phyloP scores from a whole-genome alignment of 2,888 invertebrate species.

The Agrilus mali region DNA sequence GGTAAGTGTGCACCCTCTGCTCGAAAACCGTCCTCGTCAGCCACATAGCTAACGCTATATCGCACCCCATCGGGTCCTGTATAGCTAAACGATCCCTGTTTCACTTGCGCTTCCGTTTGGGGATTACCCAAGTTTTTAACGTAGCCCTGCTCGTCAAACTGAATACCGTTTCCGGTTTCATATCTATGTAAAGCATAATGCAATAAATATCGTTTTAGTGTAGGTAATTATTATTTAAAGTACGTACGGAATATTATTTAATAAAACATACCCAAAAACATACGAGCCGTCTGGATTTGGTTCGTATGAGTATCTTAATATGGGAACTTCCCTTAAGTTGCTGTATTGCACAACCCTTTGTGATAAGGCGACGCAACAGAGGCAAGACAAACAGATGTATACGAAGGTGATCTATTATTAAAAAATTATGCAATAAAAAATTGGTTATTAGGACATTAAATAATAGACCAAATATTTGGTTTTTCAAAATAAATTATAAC shows the following conservation, averaged over 20 bases:
- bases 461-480: no score
- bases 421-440: no score
- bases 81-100: slow-evolving; percentile 44
- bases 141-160: slow-evolving; percentile 47
- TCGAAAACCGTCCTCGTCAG: slow-evolving; percentile 72
- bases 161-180: slow-evolving; percentile 62
- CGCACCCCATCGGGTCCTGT: slow-evolving; percentile 45
- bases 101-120: slow-evolving; percentile 31
- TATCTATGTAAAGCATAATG: slow-evolving; percentile 39
- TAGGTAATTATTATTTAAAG: not conserved
- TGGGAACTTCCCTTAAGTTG: slow-evolving; percentile 32
- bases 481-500: no score
- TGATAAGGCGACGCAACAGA: slow-evolving; percentile 2
- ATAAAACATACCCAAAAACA: slow-evolving; percentile 35
- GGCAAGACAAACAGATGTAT: not conserved
- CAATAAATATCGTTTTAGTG: not conserved
- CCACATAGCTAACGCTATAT: slow-evolving; percentile 50
- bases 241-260: not conserved
- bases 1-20: slow-evolving; percentile 67
- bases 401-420: no score
- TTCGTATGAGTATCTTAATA: slow-evolving; percentile 37
- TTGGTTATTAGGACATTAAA: no score
- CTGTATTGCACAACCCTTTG: slow-evolving; percentile 8
- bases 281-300: slow-evolving; percentile 37
- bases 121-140: slow-evolving; percentile 28